A percentile compares a stretch with the other conserved stretches of the same genome.
Evolutionary conservation across 2,888 invertebrate species (phyloP).

Genomic region (Apamea crenata): DNA sequence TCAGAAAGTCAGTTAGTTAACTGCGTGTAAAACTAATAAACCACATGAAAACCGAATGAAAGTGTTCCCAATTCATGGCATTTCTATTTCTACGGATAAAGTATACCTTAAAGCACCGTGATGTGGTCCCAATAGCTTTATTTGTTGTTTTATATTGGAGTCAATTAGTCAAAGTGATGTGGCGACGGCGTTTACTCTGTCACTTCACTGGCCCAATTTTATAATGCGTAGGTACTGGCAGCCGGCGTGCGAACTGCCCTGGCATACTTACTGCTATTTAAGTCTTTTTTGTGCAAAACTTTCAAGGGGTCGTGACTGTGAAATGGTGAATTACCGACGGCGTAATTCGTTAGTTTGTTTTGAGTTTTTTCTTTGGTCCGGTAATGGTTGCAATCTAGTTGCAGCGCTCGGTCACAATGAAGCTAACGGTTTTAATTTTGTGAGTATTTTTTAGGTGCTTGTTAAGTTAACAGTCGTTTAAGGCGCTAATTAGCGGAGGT

Average conservation of each 20-base stretch:
- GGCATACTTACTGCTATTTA: slow-evolving; percentile 82
- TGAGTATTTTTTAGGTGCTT: slow-evolving; percentile 43
- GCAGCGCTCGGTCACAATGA: slow-evolving; percentile 64
- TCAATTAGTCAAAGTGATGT: slow-evolving; percentile 80
- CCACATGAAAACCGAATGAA: slow-evolving; percentile 54
- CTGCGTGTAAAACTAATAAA: slow-evolving; percentile 25
- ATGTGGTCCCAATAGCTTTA: slow-evolving; percentile 63
- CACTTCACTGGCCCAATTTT: slow-evolving; percentile 82
- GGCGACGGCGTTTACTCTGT: slow-evolving; percentile 66
- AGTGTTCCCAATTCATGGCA: slow-evolving; percentile 62
- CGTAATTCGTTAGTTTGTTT: slow-evolving; percentile 81
- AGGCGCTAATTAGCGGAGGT: slow-evolving; percentile 77
- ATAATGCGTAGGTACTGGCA: slow-evolving; percentile 74
- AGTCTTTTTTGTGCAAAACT: slow-evolving; percentile 82
- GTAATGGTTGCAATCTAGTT: slow-evolving; percentile 78
- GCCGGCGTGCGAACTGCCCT: slow-evolving; percentile 85
- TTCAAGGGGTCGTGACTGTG: slow-evolving; percentile 86
- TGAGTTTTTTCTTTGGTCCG: slow-evolving; percentile 73
- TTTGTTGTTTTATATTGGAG: slow-evolving; percentile 74
- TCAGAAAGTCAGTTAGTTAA: slow-evolving; percentile 24
- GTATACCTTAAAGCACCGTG: slow-evolving; percentile 51
- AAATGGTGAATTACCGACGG: slow-evolving; percentile 85
- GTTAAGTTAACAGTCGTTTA: slow-evolving; percentile 69
- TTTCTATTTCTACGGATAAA: slow-evolving; percentile 61
- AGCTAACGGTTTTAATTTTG: slow-evolving; percentile 73